Evolutionary conservation across 2,797 vertebrate species (phyloP).

Genomic region (Manis crassicaudata): DNA sequence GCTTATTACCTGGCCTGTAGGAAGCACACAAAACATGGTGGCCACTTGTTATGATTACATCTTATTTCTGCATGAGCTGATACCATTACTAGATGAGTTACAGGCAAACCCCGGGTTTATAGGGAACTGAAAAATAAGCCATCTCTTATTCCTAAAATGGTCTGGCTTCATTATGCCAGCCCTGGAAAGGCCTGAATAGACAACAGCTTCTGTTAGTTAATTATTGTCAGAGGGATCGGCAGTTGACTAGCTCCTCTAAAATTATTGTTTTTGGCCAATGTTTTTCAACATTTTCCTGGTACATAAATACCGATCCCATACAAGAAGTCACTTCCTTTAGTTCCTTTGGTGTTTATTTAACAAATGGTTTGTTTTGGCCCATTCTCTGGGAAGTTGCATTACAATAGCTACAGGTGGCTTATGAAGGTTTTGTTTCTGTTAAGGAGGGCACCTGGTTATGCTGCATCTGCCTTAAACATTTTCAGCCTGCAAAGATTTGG

Average conservation of each 20-base stretch:
- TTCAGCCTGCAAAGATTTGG: neutral
- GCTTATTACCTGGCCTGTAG: neutral
- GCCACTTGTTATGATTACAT: neutral
- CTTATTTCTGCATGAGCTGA: neutral
- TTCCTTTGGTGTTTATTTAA: neutral
- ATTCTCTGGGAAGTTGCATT: neutral
- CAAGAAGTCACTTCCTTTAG: neutral
- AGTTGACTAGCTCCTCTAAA: neutral
- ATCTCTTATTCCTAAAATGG: neutral
- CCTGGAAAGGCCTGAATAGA: neutral
- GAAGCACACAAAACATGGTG: neutral
- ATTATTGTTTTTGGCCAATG: neutral
- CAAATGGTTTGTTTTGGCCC: neutral
- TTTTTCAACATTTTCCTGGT: neutral
- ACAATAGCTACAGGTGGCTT: neutral
- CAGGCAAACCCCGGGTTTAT: neutral
- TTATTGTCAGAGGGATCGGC: neutral
- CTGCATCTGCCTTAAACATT: neutral
- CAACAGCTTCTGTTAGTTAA: neutral
- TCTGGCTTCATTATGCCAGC: neutral
- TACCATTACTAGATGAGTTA: neutral
- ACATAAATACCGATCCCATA: neutral
- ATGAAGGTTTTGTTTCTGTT: neutral
- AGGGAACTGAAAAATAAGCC: neutral
- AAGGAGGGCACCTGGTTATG: neutral